Evolutionary conservation across 2,113 vertebrate genomes (phyloP).

Genomic region (Macrotus californicus): DNA sequence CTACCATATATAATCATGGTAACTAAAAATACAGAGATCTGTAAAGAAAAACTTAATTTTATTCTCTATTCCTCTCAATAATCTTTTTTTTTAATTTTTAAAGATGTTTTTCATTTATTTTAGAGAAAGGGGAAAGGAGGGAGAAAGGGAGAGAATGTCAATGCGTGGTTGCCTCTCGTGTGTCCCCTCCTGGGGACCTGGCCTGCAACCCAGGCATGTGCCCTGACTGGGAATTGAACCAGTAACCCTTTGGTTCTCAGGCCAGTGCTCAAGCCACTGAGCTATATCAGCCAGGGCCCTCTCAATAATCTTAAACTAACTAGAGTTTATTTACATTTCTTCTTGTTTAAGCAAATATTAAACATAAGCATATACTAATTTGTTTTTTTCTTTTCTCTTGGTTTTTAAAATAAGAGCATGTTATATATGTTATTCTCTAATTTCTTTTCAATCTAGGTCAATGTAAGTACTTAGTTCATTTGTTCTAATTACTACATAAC

Average conservation of each 20-base stretch:
- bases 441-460: not conserved
- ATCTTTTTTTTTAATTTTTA: not conserved
- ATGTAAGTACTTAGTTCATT: not conserved
- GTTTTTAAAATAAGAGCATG: not conserved
- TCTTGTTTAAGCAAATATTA: not conserved
- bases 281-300: no score
- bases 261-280: no score
- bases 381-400: not conserved
- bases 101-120: no score
- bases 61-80: not conserved
- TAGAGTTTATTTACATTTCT: not conserved
- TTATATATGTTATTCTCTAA: not conserved
- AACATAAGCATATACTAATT: not conserved
- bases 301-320: not conserved
- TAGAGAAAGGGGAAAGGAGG: no score
- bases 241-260: no score
- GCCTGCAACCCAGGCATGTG: no score
- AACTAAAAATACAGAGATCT: not conserved
- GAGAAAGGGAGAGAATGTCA: no score
- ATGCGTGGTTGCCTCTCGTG: no score
- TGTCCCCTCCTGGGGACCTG: no score
- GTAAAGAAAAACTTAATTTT: not conserved
- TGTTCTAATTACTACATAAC: not conserved
- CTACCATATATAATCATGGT: not conserved
- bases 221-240: no score